A percentile compares a stretch with the other conserved stretches of the same genome.
These are phyloP conservation scores for Platypus cylindrus DNA, from an alignment of 2,888 invertebrate genomes.

Conservation along the genomic window DNA sequence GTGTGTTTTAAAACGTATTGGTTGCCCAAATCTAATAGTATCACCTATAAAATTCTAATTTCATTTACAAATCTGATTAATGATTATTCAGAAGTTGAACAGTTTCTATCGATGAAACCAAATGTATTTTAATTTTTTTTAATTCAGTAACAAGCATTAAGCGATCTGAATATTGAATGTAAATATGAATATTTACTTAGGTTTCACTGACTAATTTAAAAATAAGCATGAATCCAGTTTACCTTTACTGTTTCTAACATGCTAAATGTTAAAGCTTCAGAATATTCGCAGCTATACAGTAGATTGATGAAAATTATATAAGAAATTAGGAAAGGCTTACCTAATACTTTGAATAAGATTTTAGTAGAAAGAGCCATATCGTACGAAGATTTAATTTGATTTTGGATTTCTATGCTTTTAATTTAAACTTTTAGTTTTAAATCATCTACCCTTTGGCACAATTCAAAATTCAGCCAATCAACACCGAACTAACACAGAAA, in stretches of 20 bases:
- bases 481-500: too few relatives aligned
- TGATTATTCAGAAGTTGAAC: not conserved
- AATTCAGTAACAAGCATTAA: not conserved
- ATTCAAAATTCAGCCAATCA: too few relatives aligned
- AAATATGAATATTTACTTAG: conserved; percentile 7
- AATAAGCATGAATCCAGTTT: too few relatives aligned
- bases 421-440: too few relatives aligned
- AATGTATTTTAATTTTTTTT: too few relatives aligned
- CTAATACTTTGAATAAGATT: conserved; percentile 29
- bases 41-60: conserved; percentile 20
- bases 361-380: conserved; percentile 32
- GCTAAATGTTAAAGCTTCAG: too few relatives aligned
- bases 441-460: too few relatives aligned
- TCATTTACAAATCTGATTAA: conserved; percentile 1
- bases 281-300: conserved; percentile 21
- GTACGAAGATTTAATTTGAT: too few relatives aligned
- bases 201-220: not conserved
- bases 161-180: not conserved
- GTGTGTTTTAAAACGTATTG: conserved; percentile 52
- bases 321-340: conserved; percentile 27
- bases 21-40: conserved; percentile 47
- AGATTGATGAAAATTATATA: conserved; percentile 23
- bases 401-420: too few relatives aligned
- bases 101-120: too few relatives aligned
- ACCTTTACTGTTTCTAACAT: too few relatives aligned